These are phyloP conservation scores for Urocolius indicus DNA, from an alignment of 2,113 vertebrate species.

Conservation along the genomic window DNA sequence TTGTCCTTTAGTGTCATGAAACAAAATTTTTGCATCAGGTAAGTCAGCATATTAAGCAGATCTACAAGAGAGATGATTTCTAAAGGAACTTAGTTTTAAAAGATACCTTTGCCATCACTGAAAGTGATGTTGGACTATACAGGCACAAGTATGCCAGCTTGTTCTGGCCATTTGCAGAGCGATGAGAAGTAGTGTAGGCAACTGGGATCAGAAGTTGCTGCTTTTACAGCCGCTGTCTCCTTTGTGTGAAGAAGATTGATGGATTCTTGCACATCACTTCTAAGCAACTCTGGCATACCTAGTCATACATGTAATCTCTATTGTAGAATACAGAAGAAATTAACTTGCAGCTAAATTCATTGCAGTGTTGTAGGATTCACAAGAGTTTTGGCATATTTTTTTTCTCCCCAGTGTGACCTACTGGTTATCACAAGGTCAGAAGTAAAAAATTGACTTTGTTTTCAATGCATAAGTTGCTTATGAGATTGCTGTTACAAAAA, in stretches of 20 bases:
- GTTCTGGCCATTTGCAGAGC: neutral
- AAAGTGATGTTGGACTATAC: neutral
- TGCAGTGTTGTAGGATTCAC: neutral
- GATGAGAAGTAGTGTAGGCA: neutral
- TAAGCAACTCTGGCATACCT: neutral
- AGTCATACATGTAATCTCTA: neutral
- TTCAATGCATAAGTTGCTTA: constrained; percentile 8
- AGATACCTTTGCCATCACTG: neutral
- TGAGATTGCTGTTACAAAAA: neutral
- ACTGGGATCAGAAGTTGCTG: neutral
- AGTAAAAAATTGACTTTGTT: constrained; percentile 3
- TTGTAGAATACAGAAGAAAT: neutral
- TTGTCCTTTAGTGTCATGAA: neutral
- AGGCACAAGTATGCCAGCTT: neutral
- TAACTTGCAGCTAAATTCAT: neutral
- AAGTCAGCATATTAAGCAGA: neutral
- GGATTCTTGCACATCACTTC: neutral
- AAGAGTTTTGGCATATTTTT: neutral
- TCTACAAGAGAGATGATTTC: neutral
- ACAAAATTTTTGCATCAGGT: neutral
- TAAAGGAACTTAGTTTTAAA: neutral
- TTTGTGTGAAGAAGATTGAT: neutral
- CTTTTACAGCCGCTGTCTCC: neutral
- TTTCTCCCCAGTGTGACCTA: neutral
- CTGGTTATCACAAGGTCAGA: neutral